Base-by-base conservation (phyloP, 2,797 vertebrate genomes). In the Chelon auratus region DNA sequence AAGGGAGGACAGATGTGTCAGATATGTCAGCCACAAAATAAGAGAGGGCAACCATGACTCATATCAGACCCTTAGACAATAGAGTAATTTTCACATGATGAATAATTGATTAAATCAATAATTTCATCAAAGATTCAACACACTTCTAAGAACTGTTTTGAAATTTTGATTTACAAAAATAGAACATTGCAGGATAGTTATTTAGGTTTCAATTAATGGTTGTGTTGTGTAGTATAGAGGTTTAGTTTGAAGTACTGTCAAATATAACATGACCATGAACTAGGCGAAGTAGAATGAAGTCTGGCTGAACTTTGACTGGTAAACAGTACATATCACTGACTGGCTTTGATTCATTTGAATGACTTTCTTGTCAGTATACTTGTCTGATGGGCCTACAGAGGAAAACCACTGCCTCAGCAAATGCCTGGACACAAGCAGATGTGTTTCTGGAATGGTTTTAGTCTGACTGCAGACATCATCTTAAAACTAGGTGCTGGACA, bases 401-500 rank as follows among this genome's bases (percentile, higher is more conserved):
- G 50, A 9, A 37, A 55, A n/a, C 15, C 26, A 36, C 15, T 10
- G 51, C 52, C 15, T 62, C 42, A 55, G 71, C 62, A 72, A 51
- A 68, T 18, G 40, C 50, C 42, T 60, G 57, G 56, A 59, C 51
- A 54, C 56, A 51, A 30, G 39, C 12, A 62, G 58, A 57, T 65
- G 57, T 69, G 42, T 12, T 63, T 42, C 8, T 51, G 52, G 50
- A 80, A 63, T 51, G 54, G 56, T 77, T 77, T 81, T 8, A 62
- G 36, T 43, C 39, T 55, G 67, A 67, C 47, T 72, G 61, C 62
- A 86, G 83, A 59, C 75, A 72, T 68, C 56, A 45, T 82, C 59
- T 57, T 77, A 62, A 83, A 84, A 75, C 40, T 43, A 76, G 75
- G 74, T 72, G 78, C 76, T 36, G 53, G 48, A 56, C 72, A 66